Conservation (phyloP, 2,113 vertebrate species). For the Centropristis striata region DNA sequence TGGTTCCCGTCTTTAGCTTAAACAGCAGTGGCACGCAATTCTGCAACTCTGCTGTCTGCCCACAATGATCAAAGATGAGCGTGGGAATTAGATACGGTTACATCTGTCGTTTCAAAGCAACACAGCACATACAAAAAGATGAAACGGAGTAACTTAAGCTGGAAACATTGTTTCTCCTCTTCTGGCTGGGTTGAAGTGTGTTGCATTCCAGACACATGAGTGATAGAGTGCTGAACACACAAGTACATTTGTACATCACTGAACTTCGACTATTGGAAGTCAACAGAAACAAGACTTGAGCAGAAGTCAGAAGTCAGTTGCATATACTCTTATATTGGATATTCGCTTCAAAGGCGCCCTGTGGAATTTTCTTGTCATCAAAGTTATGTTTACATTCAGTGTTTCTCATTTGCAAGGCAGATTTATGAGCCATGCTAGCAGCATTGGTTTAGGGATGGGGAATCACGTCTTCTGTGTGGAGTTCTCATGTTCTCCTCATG, state of each 20-base stretch:
- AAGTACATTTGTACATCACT: not conserved
- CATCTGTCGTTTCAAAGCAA: constrained; percentile 34
- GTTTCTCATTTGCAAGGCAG: not conserved
- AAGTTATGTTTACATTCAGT: not conserved
- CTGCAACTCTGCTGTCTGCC: constrained; percentile 44
- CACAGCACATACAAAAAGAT: not conserved
- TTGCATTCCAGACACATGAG: not conserved
- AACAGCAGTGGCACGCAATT: constrained; percentile 19
- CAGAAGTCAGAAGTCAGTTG: not conserved
- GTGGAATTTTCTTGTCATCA: not conserved
- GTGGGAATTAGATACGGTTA: constrained; percentile 26
- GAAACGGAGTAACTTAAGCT: constrained; percentile 2
- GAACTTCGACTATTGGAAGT: not conserved
- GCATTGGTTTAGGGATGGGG: too few species aligned
- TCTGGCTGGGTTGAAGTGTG: not conserved
- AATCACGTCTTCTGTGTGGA: too few species aligned
- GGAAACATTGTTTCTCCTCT: not conserved
- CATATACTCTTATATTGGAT: not conserved
- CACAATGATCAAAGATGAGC: constrained; percentile 32
- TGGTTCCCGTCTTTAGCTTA: constrained; percentile 40
- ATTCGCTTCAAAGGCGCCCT: not conserved
- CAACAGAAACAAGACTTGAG: not conserved
- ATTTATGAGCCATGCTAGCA: not conserved
- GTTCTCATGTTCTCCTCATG: too few species aligned
- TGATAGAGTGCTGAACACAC: not conserved